Evolutionary conservation across 2,113 vertebrate genomes (phyloP).

Genomic region (Furnarius figulus): DNA sequence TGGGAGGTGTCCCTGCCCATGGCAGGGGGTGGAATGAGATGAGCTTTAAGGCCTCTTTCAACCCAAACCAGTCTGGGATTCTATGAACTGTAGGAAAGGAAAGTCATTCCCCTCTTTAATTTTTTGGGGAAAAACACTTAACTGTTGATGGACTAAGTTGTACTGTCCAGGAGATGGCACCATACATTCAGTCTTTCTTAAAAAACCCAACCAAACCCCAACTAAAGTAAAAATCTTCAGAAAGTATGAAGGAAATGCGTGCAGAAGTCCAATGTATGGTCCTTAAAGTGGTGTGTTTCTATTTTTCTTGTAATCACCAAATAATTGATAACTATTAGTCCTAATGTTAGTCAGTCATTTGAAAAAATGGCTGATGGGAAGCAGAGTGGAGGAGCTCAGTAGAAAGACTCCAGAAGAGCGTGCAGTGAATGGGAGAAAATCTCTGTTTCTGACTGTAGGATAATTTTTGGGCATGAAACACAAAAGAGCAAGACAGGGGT

Average conservation of each 20-base stretch:
- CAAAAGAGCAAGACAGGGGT: not conserved
- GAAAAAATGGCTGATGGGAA: not conserved
- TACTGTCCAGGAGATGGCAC: slow-evolving; percentile 77
- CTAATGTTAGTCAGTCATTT: not conserved
- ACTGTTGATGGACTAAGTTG: not conserved
- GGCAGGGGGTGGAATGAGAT: no score
- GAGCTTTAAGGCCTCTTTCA: not conserved
- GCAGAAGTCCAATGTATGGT: not conserved
- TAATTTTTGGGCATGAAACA: not conserved
- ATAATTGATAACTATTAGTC: not conserved
- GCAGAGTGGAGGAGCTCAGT: not conserved
- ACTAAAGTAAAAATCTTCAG: not conserved
- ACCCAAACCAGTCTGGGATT: not conserved
- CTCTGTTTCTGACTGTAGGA: not conserved
- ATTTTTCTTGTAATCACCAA: not conserved
- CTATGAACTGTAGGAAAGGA: not conserved
- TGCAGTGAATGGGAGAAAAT: not conserved
- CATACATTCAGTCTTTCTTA: slow-evolving; percentile 61
- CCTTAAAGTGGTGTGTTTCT: not conserved
- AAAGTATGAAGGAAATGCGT: not conserved
- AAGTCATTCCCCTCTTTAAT: not conserved
- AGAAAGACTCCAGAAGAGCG: not conserved
- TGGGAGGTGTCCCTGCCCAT: not conserved
- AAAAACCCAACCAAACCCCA: not conserved
- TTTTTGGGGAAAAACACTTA: not conserved